Base-by-base conservation (phyloP, 2,113 vertebrate genomes). In the Eptesicus fuscus region DNA sequence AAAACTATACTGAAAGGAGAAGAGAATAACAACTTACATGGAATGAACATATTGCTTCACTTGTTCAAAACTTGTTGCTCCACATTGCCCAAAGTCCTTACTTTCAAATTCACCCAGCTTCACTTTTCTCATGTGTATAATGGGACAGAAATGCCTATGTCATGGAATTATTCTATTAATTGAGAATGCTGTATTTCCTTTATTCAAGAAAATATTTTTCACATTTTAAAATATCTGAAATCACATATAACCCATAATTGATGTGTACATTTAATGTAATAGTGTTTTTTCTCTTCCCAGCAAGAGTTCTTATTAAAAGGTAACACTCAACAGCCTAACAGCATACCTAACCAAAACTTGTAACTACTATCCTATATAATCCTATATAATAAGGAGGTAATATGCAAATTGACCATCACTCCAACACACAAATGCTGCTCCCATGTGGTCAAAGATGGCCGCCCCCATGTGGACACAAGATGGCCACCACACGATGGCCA, bases 151-250 rank as follows among this genome's bases (percentile, higher is more conserved):
- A 76, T 56, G 13, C 7, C 42, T 18, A 10, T 53, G 28, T 71
- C 69, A 69, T 25, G 10, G 1, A 84, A 12, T 91, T 67, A 30
- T 13, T 61, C 3, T 30, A 20, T 16, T 37, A 78, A 49, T 3
- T 76, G 28, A 56, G n/a, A 93, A 89, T 42, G 44, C 6, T 42
- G 9, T 10, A 83, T 35, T 59, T 77, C 32, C 22, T 83, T 93
- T 63, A 76, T 47, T 70, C 49, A 76, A 85, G 51, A 25, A 93
- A 73, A 37, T 7, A 69, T 25, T 51, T 44, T 77, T 79, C 49
- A 88, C 9, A 85, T 49, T 56, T 79, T 90, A 79, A 51, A 63
- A 80, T n/a, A 85, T 91, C 65, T 93, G 56, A 95, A 86, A 88
- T 77, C 51, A 95, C 44, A n/a, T n/a, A 69, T 53, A 90, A 79